Conservation (phyloP, 1,140 invertebrate species). For the Dermatophagoides farinae region DNA sequence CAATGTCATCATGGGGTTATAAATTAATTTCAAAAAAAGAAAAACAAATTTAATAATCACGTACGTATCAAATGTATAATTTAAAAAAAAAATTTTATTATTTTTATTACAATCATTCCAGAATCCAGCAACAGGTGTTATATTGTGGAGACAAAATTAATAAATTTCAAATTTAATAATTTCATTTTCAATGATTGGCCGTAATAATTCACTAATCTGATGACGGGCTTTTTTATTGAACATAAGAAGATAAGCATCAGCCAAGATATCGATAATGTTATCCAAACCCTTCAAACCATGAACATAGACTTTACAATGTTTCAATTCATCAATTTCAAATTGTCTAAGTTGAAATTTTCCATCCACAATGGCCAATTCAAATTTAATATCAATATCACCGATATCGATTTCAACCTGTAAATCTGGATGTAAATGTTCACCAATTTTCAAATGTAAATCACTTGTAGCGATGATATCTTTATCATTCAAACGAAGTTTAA, state of each 20-base stretch:
- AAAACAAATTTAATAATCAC: too few species aligned
- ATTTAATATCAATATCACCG: neutral
- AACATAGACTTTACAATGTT: slow-evolving; percentile 4
- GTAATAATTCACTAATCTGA: neutral
- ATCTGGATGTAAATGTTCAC: neutral
- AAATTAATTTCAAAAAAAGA: too few species aligned
- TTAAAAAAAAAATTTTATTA: too few species aligned
- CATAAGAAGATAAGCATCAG: neutral
- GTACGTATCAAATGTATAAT: too few species aligned
- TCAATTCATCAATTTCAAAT: slow-evolving; percentile 7
- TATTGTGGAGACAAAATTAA: too few species aligned
- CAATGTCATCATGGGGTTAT: too few species aligned
- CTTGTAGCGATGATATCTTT: neutral
- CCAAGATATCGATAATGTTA: neutral
- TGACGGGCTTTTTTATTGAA: slow-evolving; percentile 1
- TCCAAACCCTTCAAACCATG: slow-evolving; percentile 1
- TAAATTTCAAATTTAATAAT: neutral
- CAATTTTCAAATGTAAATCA: neutral
- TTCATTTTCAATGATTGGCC: neutral
- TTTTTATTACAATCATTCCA: too few species aligned
- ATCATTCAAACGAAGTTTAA: neutral
- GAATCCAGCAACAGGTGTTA: too few species aligned
- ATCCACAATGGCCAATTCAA: neutral
- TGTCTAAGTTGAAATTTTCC: neutral
- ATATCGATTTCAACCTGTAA: slow-evolving; percentile 1